Evolutionary conservation across 2,113 vertebrate species (phyloP).

Genomic region (Speoplatyrhinus poulsoni): DNA sequence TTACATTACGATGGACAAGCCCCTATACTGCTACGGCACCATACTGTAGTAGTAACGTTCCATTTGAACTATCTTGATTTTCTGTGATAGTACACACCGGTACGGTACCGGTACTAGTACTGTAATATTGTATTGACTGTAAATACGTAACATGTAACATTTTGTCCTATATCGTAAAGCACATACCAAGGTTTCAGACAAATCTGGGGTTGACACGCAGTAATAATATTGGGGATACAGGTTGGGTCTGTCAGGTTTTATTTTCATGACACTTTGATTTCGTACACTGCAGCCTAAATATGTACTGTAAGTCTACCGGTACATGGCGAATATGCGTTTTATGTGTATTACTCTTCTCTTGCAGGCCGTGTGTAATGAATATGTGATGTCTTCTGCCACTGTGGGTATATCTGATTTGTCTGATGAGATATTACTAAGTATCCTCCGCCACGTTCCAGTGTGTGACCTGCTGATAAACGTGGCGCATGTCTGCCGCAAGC

Average conservation of each 20-base stretch:
- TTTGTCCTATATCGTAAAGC: no score
- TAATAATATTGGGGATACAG: not conserved
- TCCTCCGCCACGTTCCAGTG: conserved; percentile 86
- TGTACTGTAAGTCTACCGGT: not conserved
- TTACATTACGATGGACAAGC: no score
- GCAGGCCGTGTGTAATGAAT: conserved; percentile 72
- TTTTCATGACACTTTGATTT: not conserved
- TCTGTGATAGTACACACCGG: no score
- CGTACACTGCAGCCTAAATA: no score
- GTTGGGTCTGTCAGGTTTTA: not conserved
- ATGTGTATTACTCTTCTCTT: not conserved
- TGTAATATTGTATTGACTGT: no score
- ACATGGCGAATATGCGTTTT: not conserved
- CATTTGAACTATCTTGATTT: no score
- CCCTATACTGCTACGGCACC: no score
- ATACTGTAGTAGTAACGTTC: no score
- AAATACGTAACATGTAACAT: no score
- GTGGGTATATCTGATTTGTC: conserved; percentile 89
- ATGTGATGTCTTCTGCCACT: conserved; percentile 53
- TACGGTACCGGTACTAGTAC: no score
- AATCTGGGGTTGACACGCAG: not conserved
- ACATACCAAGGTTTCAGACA: not conserved
- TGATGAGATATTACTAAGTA: conserved; percentile 92
- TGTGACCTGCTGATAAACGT: conserved; percentile 87
- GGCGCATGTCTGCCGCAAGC: conserved; percentile 85